These are phyloP conservation scores for Eilema depressum DNA, from an alignment of 2,888 invertebrate species.

Conservation along the genomic window DNA sequence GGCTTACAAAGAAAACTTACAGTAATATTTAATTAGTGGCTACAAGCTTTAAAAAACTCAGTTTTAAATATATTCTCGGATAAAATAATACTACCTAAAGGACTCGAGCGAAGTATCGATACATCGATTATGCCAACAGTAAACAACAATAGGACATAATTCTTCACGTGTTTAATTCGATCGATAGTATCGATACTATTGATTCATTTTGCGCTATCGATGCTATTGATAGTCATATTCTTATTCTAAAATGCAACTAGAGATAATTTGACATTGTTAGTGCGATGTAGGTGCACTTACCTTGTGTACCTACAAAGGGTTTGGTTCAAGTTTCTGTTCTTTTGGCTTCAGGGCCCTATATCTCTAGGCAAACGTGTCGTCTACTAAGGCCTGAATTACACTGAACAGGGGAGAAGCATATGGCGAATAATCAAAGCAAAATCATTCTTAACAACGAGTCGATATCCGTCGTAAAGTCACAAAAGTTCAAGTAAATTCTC, in stretches of 20 bases:
- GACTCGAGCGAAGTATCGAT: not conserved
- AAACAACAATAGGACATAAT: not conserved
- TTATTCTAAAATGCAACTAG: not conserved
- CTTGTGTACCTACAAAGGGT: not conserved
- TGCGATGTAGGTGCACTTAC: not conserved
- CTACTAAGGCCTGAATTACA: too few species aligned
- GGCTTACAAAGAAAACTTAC: too few species aligned
- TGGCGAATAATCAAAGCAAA: too few species aligned
- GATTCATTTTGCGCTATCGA: not conserved
- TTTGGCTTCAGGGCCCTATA: not conserved
- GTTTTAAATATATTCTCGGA: not conserved
- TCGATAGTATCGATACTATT: constrained; percentile 2
- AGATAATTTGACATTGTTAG: not conserved
- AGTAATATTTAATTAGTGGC: not conserved
- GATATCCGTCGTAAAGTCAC: too few species aligned
- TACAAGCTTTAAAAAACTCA: not conserved
- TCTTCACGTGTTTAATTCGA: not conserved
- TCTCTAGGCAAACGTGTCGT: not conserved
- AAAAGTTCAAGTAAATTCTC: too few species aligned
- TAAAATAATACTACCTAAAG: not conserved
- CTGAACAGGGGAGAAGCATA: too few species aligned
- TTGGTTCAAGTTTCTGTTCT: not conserved
- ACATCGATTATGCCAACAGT: not conserved
- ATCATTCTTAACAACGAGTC: too few species aligned
- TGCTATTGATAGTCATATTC: not conserved